phyloP scores from a whole-genome alignment of 2,888 invertebrate genomes.

The Parochlus steinenii region DNA sequence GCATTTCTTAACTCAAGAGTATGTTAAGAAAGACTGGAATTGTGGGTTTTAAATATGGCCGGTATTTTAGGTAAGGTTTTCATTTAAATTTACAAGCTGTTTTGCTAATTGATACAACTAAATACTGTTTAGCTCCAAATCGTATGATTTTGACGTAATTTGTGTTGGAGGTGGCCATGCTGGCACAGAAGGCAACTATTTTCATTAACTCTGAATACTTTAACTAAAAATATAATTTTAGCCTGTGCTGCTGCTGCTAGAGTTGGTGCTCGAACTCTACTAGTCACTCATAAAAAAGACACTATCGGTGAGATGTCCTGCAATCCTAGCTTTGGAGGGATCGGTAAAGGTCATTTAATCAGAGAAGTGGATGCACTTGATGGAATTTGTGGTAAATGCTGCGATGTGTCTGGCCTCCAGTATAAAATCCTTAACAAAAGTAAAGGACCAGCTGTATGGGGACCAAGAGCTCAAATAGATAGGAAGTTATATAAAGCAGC shows the following conservation, averaged over 20 bases:
- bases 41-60: too few relatives aligned
- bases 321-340: conserved; percentile 85
- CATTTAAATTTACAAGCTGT: too few relatives aligned
- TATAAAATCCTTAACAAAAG: conserved; percentile 65
- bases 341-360: conserved; percentile 80
- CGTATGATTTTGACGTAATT: conserved; percentile 60
- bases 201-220: too few relatives aligned
- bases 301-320: conserved; percentile 82
- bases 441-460: conserved; percentile 83
- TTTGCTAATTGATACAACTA: too few relatives aligned
- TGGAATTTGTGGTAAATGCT: conserved; percentile 65
- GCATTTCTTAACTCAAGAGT: too few relatives aligned
- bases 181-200: conserved; percentile 78
- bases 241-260: conserved; percentile 67
- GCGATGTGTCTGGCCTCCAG: conserved; percentile 64
- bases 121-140: too few relatives aligned
- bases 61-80: too few relatives aligned
- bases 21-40: too few relatives aligned
- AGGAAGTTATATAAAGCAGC: conserved; percentile 57
- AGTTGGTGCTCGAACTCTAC: conserved; percentile 61
- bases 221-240: too few relatives aligned
- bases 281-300: conserved; percentile 68
- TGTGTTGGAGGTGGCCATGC: conserved; percentile 87
- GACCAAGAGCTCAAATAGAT: conserved; percentile 77
- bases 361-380: conserved; percentile 77